Evolutionary conservation across 2,797 vertebrate genomes (phyloP), one percentile per base, ranked within the genome.

Genomic region (Eidolon dupreanum): DNA sequence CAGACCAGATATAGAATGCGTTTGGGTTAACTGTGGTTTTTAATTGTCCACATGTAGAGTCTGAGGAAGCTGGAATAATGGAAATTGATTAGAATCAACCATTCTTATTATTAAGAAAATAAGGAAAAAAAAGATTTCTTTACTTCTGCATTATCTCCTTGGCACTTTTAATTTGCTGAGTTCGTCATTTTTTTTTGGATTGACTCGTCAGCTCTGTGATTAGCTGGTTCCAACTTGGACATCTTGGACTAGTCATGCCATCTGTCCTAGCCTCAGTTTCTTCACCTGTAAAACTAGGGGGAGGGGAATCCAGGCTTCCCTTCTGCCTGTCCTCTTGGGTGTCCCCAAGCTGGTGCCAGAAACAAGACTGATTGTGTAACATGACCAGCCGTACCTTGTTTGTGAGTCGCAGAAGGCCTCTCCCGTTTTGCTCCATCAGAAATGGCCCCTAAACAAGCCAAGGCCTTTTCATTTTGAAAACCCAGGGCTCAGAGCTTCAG

Each of bases 31-130:
- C 94, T 68, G 94, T 28, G 88, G 77, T 85, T 94, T 96, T 66
- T 65, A 71, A 88, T 59, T 8, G 33, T 92, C 55, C 43, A 3
- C 0, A 0, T 33, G 82, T 53, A 28, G 89, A 93, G 71, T 51
- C 55, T 0, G 31, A 73, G 81, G 79, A 88, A 70, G 59, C 75
- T 78, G 78, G 70, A 68, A 96, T 73, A 87, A 93, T 96, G 92
- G 92, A 93, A 82, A 94, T 85, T 90, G 96, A 90, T 61, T 81
- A 68, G 90, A 77, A 90, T 57, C 73, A 84, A 75, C 73, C 31
- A 53, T 95, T 96, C 55, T 93, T 95, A 57, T 51, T 78, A 63
- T 79, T 90, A 70, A 90, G 71, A 57, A 88, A 94, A 71, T 41
- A 49, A 17, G 78, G 22, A 13, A 33, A 20, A 41, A 66, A 85